These are phyloP conservation scores for Poeciliopsis turneri DNA, from an alignment of 2,797 vertebrate genomes.

Conservation along the genomic window DNA sequence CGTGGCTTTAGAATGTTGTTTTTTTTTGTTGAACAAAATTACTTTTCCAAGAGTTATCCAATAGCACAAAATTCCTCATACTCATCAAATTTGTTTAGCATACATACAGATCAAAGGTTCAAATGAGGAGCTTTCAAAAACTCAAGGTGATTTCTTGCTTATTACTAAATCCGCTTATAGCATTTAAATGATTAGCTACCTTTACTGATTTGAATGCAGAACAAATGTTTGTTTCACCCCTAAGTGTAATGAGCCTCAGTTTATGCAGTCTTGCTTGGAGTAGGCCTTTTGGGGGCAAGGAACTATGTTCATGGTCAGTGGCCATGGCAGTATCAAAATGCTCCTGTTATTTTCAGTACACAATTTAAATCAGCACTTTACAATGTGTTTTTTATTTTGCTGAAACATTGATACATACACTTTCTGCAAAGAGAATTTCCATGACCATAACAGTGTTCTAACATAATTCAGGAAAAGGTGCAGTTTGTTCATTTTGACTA, in stretches of 20 bases:
- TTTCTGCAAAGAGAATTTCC: neutral
- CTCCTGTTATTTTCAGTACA: neutral
- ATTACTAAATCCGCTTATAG: conserved; percentile 54
- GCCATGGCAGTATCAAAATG: conserved; percentile 5
- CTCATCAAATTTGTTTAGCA: neutral
- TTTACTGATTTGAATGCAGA: conserved; percentile 57
- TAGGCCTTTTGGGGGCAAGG: conserved; percentile 24
- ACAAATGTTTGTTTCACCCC: conserved; percentile 51
- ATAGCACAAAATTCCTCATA: neutral
- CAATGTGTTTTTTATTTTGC: neutral
- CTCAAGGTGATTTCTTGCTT: conserved; percentile 36
- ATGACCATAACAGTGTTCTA: neutral
- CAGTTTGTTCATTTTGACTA: neutral
- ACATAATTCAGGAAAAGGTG: neutral
- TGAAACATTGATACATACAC: neutral
- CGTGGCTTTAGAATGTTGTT: neutral
- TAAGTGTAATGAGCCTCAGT: conserved; percentile 35
- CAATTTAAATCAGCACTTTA: neutral
- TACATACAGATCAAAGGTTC: neutral
- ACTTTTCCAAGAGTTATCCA: neutral
- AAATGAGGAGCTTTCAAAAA: conserved; percentile 9
- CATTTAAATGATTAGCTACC: conserved; percentile 42
- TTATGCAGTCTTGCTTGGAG: conserved; percentile 20
- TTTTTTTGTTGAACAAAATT: neutral
- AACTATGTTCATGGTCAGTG: conserved; percentile 13